Evolutionary conservation across 2,888 invertebrate species (phyloP), one percentile per base, ranked within the genome.

Genomic region (Halocaridina rubra): DNA sequence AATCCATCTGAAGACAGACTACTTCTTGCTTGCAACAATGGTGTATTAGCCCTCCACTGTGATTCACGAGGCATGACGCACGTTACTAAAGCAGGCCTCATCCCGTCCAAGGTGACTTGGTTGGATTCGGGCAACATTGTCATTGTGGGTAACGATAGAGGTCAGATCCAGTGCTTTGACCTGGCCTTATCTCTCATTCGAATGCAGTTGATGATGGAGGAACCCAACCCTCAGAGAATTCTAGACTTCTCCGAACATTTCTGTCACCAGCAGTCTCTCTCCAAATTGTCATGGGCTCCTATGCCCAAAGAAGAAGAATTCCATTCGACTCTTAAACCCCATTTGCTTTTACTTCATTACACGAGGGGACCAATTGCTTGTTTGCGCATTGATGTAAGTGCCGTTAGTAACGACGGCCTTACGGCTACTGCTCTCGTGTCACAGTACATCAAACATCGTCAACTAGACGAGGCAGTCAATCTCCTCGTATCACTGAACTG

Each of bases 1-100:
- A 95, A 94, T 89, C 94, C 94, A 0, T 93, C 94, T 90, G 95
- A 95, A 90, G 94, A 94, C 89, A 94, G 95, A 89, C 91, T 97
- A 8, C 91, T 97, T 30, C 91, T 96, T 67, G 96, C 96, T 8
- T 97, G 97, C 90, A 95, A 96, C 74, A 97, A 97, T 91, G 95
- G 96, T 4, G 94, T 96, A 2, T 91, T 98, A 86, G 95, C 95
- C 59, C 91, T 97, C 29, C 93, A 96, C 89, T 96, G 97, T 91
- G 93, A 94, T 84, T 92, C 93, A 30, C 93, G 94, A 88, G 95
- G 96, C 69, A 93, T 95, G 0, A 96, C 95, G 4, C 94, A 94
- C 90, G 93, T 94, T 22, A 93, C 94, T 3, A 94, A 82, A 22
- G 87, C 88, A 19, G 86, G 85, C 33, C 89, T 94, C 93, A 93